A percentile compares a stretch with the other conserved stretches of the same genome.
These are phyloP conservation scores for Aproaerema taeniolella DNA, from an alignment of 2,888 invertebrate genomes.

Conservation along the genomic window DNA sequence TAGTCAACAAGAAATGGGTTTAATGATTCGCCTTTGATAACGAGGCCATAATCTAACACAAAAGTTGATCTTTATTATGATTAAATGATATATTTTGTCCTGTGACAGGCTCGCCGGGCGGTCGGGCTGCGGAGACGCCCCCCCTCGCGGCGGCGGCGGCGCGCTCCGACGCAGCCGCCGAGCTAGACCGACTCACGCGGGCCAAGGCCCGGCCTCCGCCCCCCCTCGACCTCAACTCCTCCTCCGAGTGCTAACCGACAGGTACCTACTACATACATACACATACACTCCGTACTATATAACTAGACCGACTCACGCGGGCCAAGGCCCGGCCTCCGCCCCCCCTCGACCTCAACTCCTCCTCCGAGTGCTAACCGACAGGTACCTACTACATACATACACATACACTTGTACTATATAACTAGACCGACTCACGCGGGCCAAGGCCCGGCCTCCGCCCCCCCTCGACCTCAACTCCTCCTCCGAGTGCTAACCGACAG, in stretches of 20 bases:
- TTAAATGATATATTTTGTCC: too few relatives aligned
- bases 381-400: not conserved
- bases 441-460: constrained; percentile 83
- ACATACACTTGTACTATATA: not conserved
- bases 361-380: constrained; percentile 53
- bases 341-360: constrained; percentile 80
- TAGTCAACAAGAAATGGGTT: too few relatives aligned
- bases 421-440: constrained; percentile 89
- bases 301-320: constrained; percentile 89
- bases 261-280: not conserved
- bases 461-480: constrained; percentile 79
- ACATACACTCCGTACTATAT: not conserved
- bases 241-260: constrained; percentile 53
- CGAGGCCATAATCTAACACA: too few relatives aligned
- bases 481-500: constrained; percentile 51
- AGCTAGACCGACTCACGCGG: constrained; percentile 91
- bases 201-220: constrained; percentile 83
- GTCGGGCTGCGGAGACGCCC: constrained; percentile 49
- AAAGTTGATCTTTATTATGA: too few relatives aligned
- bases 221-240: constrained; percentile 80
- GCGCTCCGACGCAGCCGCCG: constrained; percentile 93
- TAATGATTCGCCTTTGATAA: too few relatives aligned
- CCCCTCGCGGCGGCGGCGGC: constrained; percentile 67
- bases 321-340: constrained; percentile 83
- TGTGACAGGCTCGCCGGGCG: constrained; percentile 83